These are phyloP conservation scores for Sinhomidia bicolor DNA, from an alignment of 2,888 invertebrate genomes.

Conservation along the genomic window DNA sequence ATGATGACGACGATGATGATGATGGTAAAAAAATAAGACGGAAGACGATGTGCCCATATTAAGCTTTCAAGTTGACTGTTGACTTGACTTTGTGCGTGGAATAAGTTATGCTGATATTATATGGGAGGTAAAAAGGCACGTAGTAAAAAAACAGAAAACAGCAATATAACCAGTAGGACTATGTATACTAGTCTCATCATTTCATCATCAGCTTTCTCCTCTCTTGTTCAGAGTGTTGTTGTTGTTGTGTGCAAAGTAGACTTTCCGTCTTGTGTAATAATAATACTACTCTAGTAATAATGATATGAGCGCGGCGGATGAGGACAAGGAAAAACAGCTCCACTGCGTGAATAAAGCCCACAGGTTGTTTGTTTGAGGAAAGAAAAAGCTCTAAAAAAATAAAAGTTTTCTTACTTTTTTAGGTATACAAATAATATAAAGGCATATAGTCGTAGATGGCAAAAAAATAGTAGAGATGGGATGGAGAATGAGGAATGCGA, in stretches of 20 bases:
- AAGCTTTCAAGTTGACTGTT: constrained; percentile 16
- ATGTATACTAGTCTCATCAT: neutral
- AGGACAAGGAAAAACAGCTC: constrained; percentile 34
- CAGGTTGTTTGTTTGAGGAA: constrained; percentile 67
- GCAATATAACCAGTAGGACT: constrained; percentile 27
- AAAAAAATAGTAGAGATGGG: no score
- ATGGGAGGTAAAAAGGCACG: constrained; percentile 7
- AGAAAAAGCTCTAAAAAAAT: neutral
- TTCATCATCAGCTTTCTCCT: neutral
- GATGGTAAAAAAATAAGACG: no score
- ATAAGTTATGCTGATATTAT: constrained; percentile 20
- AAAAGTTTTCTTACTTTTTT: neutral
- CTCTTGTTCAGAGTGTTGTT: neutral
- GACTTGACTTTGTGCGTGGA: constrained; percentile 15
- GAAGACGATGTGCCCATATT: constrained; percentile 29
- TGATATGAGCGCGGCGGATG: neutral
- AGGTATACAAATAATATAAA: neutral
- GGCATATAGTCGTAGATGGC: neutral
- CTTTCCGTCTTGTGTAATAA: constrained; percentile 37
- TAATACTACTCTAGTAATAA: constrained; percentile 34
- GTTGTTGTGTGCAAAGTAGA: neutral
- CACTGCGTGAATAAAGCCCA: constrained; percentile 68
- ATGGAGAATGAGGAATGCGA: neutral
- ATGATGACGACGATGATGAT: constrained; percentile 14
- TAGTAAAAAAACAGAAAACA: constrained; percentile 42